Base-by-base conservation (phyloP, 1,140 invertebrate genomes). In the Drosophila guanche region DNA sequence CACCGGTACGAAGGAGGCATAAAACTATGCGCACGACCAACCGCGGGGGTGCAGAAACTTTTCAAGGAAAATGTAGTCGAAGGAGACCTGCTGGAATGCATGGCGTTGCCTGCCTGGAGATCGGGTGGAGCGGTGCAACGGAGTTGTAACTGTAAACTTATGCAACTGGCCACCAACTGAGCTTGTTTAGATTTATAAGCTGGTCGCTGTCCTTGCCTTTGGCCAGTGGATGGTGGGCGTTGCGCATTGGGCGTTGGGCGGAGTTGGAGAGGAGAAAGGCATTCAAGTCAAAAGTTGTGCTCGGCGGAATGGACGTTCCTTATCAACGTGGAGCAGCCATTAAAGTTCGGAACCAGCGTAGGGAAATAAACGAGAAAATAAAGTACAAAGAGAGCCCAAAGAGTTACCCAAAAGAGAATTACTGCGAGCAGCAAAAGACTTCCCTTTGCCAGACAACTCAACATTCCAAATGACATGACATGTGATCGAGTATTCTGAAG, bases 101-200 rank as follows among this genome's bases (percentile, higher is more conserved):
- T 37, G 20, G 70, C 41, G 57, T 41, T 7, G 50, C 33, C 20
- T 47, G 47, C 10, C 37, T 0, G 37, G 37, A 4, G 16, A 12
- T 43, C 25, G 20, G 23, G 16, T 14, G 41, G 12, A 48, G 27
- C 6, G 29, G 63, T 37, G 33, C 4, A 4, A 10, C 10, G 51
- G 54, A 56, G 73, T 33, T 41, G 70, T 27, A 56, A 65, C 59
- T 74, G 65, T 23, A 65, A 73, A 74, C 70, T 74, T 74, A 74
- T 74, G 69, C 69, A 74, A 73, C 70, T 63, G 70, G 70, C 48
- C 69, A 58, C 48, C 69, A 73, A 73, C 59, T 73, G 70, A 74
- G 70, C 70, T 74, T 74, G 70, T 74, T 74, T 74, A 73, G 70
- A 74, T 74, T 74, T 74, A 73, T 74, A 74, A 74, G 70, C 70